Evolutionary conservation across 2,797 vertebrate genomes (phyloP).

Genomic region (Sebastes miniatus): DNA sequence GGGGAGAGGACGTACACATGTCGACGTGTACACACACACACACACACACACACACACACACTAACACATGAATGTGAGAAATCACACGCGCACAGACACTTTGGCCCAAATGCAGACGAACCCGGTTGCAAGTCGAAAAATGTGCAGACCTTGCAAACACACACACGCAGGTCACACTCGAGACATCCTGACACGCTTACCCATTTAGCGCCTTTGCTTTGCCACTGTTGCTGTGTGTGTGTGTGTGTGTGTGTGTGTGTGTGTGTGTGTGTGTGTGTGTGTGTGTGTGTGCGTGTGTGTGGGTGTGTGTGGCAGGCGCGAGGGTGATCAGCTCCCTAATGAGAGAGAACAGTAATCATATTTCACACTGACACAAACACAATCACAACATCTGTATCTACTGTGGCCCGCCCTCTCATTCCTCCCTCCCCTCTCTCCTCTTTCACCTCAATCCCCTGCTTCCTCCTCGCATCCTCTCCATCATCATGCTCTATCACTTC

Average conservation of each 20-base stretch:
- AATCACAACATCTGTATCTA: slow-evolving; percentile 78
- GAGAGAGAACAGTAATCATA: slow-evolving; percentile 80
- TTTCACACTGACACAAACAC: slow-evolving; percentile 79
- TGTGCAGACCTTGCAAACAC: slow-evolving; percentile 25
- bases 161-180: slow-evolving; percentile 8
- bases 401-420: slow-evolving; percentile 35
- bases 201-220: slow-evolving; percentile 36
- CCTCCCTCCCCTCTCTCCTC: neutral
- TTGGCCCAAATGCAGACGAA: neutral
- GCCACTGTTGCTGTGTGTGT: neutral
- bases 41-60: neutral
- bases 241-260: slow-evolving; percentile 18
- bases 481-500: slow-evolving; percentile 28
- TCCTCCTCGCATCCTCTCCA: neutral
- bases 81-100: neutral
- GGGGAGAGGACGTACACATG: slow-evolving; percentile 41
- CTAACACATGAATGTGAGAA: neutral
- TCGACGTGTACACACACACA: slow-evolving; percentile 3
- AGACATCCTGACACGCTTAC: slow-evolving; percentile 16
- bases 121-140: slow-evolving; percentile 26
- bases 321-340: slow-evolving; percentile 78
- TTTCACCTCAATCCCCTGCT: slow-evolving; percentile 21
- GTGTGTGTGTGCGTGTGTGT: slow-evolving; percentile 19
- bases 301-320: slow-evolving; percentile 4
- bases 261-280: slow-evolving; percentile 13